Base-by-base conservation (phyloP, 2,888 invertebrate genomes). In the Rhagonycha fulva region DNA sequence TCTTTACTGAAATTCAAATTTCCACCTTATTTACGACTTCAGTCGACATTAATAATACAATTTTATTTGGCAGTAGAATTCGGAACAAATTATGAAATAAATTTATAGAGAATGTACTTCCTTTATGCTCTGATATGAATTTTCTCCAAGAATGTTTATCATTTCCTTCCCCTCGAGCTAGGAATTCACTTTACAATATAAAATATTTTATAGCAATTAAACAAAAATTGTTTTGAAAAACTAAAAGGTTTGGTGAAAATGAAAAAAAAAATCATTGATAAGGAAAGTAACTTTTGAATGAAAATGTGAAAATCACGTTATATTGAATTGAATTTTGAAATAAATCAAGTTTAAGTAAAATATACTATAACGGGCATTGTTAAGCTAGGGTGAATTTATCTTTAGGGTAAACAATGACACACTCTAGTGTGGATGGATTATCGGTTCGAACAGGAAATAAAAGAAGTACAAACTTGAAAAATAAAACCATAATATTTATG, bases 31-130 rank as follows among this genome's bases (percentile, higher is more conserved):
- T 47, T 47, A 47, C 47, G 47, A 47, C 47, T n/a, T n/a, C n/a
- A 47, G n/a, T 47, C n/a, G 12, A n/a, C 47, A 47, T 47, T 47
- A 47, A 47, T 47, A 47, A 24, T 10, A 24, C 63, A 24, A 66
- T 24, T 66, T 66, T 66, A 66, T 66, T 66, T 66, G 63, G 63
- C 63, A 66, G 63, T 66, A 66, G 63, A 66, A 66, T 66, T 66
- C 26, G 63, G 63, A 19, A 24, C 19, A 66, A 23, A 66, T 24
- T 14, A 66, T 66, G 26, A 66, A 66, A 66, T 66, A 66, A 66
- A 24, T 66, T 66, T n/a, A 23, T 23, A 23, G 23, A 24, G 23
- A 62, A 62, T 66, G 24, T 66, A 66, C 63, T 66, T 66, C 63
- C 63, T 66, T 24, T 66, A 66, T 26, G 24, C 26, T 66, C 26